Percentiles rank a stretch among this genome's conserved stretches.
Evolutionary conservation across 2,888 invertebrate genomes (phyloP).

Genomic region (Stenodema calcarata): DNA sequence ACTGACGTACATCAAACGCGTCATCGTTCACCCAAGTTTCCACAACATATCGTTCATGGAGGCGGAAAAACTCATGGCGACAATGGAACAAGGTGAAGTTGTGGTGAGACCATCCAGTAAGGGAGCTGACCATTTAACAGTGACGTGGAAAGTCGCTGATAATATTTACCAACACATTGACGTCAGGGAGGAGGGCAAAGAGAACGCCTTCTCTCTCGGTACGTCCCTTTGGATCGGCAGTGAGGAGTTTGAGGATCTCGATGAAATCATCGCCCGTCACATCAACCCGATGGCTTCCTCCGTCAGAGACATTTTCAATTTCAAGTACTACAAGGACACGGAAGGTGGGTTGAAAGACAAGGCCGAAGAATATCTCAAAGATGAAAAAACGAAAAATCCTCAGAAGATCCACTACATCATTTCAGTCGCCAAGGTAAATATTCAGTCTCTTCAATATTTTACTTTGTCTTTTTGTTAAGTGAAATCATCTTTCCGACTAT

Average conservation of each 20-base stretch:
- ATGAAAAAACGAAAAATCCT: slow-evolving; percentile 87
- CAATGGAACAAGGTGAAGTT: slow-evolving; percentile 96
- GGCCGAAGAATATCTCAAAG: slow-evolving; percentile 84
- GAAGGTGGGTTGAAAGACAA: slow-evolving; percentile 82
- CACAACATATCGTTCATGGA: slow-evolving; percentile 94
- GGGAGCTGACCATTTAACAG: slow-evolving; percentile 93
- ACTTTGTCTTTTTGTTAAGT: too few species aligned
- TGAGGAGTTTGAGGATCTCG: slow-evolving; percentile 97
- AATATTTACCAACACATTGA: slow-evolving; percentile 96
- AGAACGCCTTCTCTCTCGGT: slow-evolving; percentile 94
- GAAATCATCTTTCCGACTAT: too few species aligned
- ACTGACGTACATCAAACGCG: slow-evolving; percentile 90
- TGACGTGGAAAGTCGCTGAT: slow-evolving; percentile 98
- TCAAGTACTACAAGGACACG: slow-evolving; percentile 86
- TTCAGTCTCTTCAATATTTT: too few species aligned
- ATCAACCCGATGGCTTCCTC: slow-evolving; percentile 96
- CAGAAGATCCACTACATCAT: slow-evolving; percentile 89
- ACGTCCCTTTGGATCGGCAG: slow-evolving; percentile 84
- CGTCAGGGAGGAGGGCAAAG: slow-evolving; percentile 93
- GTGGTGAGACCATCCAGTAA: slow-evolving; percentile 97
- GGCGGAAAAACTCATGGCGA: slow-evolving; percentile 87
- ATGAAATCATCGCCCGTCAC: slow-evolving; percentile 97
- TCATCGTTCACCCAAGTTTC: slow-evolving; percentile 97
- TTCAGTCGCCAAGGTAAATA: slow-evolving; percentile 73
- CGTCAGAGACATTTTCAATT: slow-evolving; percentile 87